Evolutionary conservation across 2,113 vertebrate species (phyloP).

Genomic region (Lamprotornis superbus): DNA sequence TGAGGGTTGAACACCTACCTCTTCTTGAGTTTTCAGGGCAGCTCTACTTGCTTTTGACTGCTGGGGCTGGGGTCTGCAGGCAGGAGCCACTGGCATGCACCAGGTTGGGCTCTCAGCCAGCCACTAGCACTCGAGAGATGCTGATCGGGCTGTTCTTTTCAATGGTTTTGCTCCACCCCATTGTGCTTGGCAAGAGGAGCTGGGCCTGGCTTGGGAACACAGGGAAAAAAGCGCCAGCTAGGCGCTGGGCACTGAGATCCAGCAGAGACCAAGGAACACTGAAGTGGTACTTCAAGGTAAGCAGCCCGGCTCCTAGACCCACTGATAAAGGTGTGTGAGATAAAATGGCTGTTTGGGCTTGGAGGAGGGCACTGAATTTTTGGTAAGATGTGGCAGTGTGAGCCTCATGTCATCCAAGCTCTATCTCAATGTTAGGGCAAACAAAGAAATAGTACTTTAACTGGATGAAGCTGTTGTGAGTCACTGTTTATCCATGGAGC

Average conservation of each 20-base stretch:
- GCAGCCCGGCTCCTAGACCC: neutral
- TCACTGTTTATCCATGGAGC: neutral
- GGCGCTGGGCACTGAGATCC: neutral
- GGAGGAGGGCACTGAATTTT: neutral
- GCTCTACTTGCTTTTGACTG: neutral
- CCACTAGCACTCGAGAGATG: neutral
- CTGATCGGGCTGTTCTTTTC: neutral
- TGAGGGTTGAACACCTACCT: neutral
- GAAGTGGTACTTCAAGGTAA: conserved; percentile 42
- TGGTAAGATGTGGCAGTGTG: fast-evolving
- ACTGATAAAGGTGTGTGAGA: neutral
- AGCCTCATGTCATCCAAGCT: neutral
- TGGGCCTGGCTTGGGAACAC: neutral
- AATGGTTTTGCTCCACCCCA: neutral
- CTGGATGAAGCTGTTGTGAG: neutral
- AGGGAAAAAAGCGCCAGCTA: neutral
- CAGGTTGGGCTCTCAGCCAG: neutral
- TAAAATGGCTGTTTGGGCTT: neutral
- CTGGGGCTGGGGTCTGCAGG: neutral
- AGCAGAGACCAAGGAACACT: neutral
- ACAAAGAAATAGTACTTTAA: neutral
- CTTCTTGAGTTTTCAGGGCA: neutral
- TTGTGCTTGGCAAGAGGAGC: conserved; percentile 1
- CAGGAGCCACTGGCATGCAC: neutral
- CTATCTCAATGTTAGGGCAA: neutral